Conservation (phyloP, 2,797 vertebrate species). For the Helostoma temminkii region DNA sequence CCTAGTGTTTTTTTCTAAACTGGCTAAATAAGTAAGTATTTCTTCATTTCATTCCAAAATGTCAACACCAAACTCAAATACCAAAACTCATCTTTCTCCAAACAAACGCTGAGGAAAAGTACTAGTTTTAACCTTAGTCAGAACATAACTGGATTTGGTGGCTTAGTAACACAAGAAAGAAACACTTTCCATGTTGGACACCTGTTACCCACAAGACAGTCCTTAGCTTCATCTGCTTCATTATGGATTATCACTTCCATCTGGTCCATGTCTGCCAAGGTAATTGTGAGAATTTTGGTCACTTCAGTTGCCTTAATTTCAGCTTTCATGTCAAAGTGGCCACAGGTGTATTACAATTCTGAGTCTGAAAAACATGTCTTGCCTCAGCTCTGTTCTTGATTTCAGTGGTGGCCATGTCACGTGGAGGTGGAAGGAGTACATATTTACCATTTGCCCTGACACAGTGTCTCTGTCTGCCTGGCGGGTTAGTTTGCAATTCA, state of each 20-base stretch:
- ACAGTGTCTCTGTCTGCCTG: constrained; percentile 42
- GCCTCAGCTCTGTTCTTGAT: constrained; percentile 26
- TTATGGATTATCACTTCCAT: constrained; percentile 7
- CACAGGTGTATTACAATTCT: neutral
- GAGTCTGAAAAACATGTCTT: constrained; percentile 2
- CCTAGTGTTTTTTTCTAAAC: constrained; percentile 9
- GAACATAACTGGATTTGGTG: constrained; percentile 19
- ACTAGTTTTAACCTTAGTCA: neutral
- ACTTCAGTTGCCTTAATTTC: constrained; percentile 36
- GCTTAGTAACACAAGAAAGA: neutral
- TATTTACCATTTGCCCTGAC: constrained; percentile 43
- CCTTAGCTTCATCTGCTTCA: constrained; percentile 4
- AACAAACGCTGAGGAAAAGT: neutral
- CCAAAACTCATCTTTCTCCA: neutral
- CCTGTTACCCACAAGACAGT: neutral
- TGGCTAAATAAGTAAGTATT: constrained; percentile 2
- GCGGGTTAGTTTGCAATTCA: constrained; percentile 76
- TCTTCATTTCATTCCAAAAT: neutral
- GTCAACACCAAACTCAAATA: neutral
- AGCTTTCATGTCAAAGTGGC: constrained; percentile 10
- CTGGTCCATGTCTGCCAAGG: neutral
- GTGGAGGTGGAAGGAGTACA: constrained; percentile 37
- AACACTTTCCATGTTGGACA: neutral
- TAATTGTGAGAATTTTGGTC: neutral
- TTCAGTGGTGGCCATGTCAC: constrained; percentile 27